Percentiles rank a stretch among this genome's conserved stretches.
These are phyloP conservation scores for Chionoecetes opilio DNA, from an alignment of 1,140 invertebrate species.

Conservation along the genomic window DNA sequence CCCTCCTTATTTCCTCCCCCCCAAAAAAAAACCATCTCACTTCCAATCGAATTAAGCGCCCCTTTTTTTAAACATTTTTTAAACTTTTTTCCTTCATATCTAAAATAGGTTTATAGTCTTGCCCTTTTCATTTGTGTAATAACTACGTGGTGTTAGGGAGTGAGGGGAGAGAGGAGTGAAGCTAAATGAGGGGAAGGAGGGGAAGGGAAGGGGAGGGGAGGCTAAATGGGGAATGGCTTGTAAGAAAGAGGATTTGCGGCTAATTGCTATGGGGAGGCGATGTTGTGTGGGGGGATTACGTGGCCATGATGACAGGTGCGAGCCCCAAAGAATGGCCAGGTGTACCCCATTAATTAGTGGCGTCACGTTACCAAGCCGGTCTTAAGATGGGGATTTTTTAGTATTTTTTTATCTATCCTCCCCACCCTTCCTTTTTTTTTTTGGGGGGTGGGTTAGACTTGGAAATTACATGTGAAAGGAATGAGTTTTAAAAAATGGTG, in stretches of 20 bases:
- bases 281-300: constrained; percentile 2
- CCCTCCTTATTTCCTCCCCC: not conserved
- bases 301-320: not conserved
- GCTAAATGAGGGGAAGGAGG: no score
- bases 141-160: not conserved
- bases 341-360: not conserved
- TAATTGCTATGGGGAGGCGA: not conserved
- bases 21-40: not conserved
- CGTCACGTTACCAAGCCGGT: no score
- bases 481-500: no score
- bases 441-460: no score
- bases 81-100: not conserved
- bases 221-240: not conserved
- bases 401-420: no score
- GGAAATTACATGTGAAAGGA: no score
- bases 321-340: not conserved
- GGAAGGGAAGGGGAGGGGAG: no score
- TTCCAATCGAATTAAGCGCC: not conserved
- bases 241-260: not conserved
- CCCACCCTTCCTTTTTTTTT: no score
- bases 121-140: not conserved
- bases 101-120: not conserved
- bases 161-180: no score
- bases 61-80: no score
- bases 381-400: no score